Percentiles rank a stretch among this genome's conserved stretches.
phyloP scores from a whole-genome alignment of 1,140 invertebrate species.

The Papilio glaucus region DNA sequence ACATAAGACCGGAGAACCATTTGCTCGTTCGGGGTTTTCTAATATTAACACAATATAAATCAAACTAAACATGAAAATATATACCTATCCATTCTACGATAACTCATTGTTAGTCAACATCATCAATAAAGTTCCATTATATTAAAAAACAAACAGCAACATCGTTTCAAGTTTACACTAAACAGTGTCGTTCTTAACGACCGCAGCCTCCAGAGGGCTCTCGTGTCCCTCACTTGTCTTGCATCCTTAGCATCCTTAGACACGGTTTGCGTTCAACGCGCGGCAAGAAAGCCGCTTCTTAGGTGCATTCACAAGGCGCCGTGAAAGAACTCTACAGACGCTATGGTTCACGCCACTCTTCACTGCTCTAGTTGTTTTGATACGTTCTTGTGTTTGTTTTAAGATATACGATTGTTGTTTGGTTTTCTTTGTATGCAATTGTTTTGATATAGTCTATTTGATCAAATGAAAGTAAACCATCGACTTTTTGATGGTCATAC shows the following conservation, averaged over 20 bases:
- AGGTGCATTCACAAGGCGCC: background rate
- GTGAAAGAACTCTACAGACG: conserved; percentile 17
- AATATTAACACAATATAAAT: too few species aligned
- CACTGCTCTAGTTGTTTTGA: conserved; percentile 7
- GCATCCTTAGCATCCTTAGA: conserved; percentile 28
- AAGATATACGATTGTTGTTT: background rate
- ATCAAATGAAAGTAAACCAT: background rate
- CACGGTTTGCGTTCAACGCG: conserved; percentile 26
- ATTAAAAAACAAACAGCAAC: background rate
- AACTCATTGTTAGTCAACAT: background rate
- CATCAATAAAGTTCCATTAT: background rate
- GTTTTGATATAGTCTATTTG: background rate
- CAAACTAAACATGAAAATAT: too few species aligned
- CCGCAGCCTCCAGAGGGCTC: conserved; percentile 8
- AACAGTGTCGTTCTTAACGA: conserved; percentile 27
- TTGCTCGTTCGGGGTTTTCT: too few species aligned
- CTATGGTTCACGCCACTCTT: background rate
- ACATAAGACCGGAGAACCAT: too few species aligned
- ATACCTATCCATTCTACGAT: too few species aligned
- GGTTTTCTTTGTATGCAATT: background rate
- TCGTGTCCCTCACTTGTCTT: conserved; percentile 17
- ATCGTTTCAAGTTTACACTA: conserved; percentile 17
- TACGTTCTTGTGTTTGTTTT: conserved; percentile 15
- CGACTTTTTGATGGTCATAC: too few species aligned
- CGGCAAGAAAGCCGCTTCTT: conserved; percentile 8